These are phyloP conservation scores for Scaptodrosophila latifasciaeformis DNA, from an alignment of 2,888 invertebrate genomes.

Conservation along the genomic window DNA sequence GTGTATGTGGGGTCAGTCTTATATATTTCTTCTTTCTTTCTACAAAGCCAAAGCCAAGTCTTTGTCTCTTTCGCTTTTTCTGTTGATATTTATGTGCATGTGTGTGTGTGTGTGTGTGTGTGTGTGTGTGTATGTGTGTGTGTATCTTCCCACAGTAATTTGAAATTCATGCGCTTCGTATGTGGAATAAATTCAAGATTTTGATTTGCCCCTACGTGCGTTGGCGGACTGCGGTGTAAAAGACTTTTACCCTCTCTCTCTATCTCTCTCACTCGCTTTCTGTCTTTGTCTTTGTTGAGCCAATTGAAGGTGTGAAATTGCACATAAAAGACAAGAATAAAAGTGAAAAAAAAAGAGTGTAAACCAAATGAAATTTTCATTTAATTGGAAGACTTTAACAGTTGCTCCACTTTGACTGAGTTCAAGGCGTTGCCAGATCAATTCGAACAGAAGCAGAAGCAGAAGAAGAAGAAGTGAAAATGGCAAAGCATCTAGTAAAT, in stretches of 20 bases:
- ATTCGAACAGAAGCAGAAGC: no score
- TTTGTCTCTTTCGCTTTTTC: no score
- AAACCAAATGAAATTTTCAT: no score
- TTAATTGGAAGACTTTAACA: no score
- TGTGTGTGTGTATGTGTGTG: slow-evolving; percentile 1
- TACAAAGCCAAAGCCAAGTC: no score
- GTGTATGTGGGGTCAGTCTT: slow-evolving; percentile 1
- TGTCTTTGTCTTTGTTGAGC: slow-evolving; percentile 21
- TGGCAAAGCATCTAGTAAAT: not conserved
- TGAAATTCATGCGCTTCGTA: slow-evolving; percentile 71
- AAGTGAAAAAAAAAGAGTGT: slow-evolving; percentile 44
- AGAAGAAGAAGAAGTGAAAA: no score
- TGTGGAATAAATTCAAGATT: slow-evolving; percentile 71
- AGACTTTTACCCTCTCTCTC: not conserved
- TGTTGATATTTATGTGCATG: not conserved
- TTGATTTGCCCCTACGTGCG: slow-evolving; percentile 64
- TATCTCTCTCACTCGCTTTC: not conserved
- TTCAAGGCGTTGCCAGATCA: no score
- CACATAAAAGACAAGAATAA: slow-evolving; percentile 65
- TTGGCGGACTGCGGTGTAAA: slow-evolving; percentile 4
- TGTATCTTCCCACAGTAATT: slow-evolving; percentile 63
- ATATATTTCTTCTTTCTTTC: no score
- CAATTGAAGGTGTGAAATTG: slow-evolving; percentile 64
- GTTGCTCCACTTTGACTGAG: no score
- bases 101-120: slow-evolving; percentile 15